Percentiles rank a stretch among this genome's conserved stretches.
phyloP scores from a whole-genome alignment of 1,140 invertebrate genomes.

The Anastrepha ludens region DNA sequence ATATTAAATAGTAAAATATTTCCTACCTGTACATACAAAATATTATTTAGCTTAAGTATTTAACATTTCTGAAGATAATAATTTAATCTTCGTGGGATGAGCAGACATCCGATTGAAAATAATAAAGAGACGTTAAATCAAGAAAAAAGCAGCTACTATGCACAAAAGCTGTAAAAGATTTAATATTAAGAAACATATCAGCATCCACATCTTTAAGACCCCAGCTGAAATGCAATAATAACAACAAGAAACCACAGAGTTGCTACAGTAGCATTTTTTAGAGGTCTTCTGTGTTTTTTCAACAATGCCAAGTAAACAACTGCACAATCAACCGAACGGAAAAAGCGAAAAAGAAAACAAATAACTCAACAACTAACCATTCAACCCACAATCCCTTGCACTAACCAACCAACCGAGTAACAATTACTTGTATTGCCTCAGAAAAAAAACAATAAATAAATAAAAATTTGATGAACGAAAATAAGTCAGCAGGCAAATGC shows the following conservation, averaged over 20 bases:
- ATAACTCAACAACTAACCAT: background rate
- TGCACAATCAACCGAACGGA: background rate
- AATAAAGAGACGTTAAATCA: background rate
- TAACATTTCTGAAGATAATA: background rate
- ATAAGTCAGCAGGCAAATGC: conserved; percentile 16
- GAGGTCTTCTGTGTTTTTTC: background rate
- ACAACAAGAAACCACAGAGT: background rate
- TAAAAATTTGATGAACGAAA: conserved; percentile 39
- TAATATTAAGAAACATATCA: background rate
- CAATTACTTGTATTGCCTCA: conserved; percentile 41
- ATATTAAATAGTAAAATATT: too few species aligned
- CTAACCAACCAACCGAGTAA: conserved; percentile 33
- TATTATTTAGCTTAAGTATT: too few species aligned
- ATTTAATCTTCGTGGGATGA: background rate
- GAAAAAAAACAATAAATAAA: conserved; percentile 12
- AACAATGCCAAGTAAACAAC: background rate
- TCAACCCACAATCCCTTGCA: conserved; percentile 7
- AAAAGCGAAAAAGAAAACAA: background rate
- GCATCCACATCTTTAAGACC: background rate
- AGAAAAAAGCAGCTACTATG: too few species aligned
- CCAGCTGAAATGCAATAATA: background rate
- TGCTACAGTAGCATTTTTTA: background rate
- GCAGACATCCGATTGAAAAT: background rate
- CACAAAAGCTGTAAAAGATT: background rate
- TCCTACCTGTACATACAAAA: too few species aligned